These are phyloP conservation scores for Fregetta grallaria DNA, from an alignment of 2,113 vertebrate genomes.

Conservation along the genomic window DNA sequence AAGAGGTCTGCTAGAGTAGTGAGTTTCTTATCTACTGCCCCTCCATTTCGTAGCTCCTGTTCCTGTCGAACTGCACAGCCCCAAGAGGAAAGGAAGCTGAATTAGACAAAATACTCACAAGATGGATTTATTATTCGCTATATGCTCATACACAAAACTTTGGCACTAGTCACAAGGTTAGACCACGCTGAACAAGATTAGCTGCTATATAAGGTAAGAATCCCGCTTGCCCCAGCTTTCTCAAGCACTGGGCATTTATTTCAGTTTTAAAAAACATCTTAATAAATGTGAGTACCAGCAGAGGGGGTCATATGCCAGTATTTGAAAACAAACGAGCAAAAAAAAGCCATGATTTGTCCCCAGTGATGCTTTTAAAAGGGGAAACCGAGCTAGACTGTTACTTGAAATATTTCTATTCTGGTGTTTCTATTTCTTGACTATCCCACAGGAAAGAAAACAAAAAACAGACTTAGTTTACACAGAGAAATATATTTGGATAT, in stretches of 20 bases:
- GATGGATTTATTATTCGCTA: background rate
- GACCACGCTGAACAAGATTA: background rate
- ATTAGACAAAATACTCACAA: background rate
- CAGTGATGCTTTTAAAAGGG: background rate
- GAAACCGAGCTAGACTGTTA: background rate
- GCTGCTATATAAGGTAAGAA: background rate
- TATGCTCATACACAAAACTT: background rate
- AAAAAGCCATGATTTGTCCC: accelerated
- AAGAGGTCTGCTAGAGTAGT: slow-evolving; percentile 97
- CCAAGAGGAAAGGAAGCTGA: slow-evolving; percentile 8
- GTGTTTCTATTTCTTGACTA: background rate
- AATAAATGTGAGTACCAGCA: background rate
- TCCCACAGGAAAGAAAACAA: background rate
- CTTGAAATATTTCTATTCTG: too few species aligned
- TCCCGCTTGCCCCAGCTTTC: accelerated
- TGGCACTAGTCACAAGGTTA: background rate
- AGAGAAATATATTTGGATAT: background rate
- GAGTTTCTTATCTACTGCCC: slow-evolving; percentile 95
- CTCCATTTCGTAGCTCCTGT: slow-evolving; percentile 96
- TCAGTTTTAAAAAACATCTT: background rate
- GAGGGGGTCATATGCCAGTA: background rate
- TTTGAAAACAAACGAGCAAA: background rate
- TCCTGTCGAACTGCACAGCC: slow-evolving; percentile 90
- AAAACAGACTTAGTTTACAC: background rate
- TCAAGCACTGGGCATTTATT: background rate